These are phyloP conservation scores for Chaetodon trifascialis DNA, from an alignment of 2,113 vertebrate species.

Conservation along the genomic window DNA sequence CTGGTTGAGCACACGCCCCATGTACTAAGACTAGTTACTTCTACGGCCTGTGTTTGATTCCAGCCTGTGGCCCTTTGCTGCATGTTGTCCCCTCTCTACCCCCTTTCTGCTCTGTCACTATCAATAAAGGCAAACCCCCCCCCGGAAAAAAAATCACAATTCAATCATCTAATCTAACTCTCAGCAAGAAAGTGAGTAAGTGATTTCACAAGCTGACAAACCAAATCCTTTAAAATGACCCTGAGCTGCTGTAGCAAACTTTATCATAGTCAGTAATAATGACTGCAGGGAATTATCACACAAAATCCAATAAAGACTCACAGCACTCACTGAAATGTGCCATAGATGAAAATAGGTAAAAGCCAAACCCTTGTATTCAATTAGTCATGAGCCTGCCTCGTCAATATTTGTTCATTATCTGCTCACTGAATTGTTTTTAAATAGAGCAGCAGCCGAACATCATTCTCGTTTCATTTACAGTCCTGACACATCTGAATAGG, in stretches of 20 bases:
- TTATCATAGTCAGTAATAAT: conserved; percentile 18
- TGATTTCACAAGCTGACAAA: not conserved
- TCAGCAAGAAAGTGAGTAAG: conserved; percentile 2
- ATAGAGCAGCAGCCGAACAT: conserved; percentile 17
- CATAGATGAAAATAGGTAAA: conserved; percentile 28
- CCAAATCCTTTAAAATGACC: not conserved
- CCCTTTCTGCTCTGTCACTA: no score
- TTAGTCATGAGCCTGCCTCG: conserved; percentile 7
- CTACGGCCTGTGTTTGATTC: no score
- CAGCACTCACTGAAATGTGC: conserved; percentile 4
- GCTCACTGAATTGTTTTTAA: not conserved
- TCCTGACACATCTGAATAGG: conserved; percentile 3
- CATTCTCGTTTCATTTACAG: conserved; percentile 38
- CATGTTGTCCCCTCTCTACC: no score
- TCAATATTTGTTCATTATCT: conserved; percentile 38
- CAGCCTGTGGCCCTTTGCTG: no score
- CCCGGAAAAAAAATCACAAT: not conserved
- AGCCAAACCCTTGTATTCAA: conserved; percentile 5
- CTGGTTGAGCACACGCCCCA: no score
- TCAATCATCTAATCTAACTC: not conserved
- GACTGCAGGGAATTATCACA: not conserved
- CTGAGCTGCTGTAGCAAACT: not conserved
- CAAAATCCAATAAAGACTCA: conserved; percentile 13
- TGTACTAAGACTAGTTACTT: no score
- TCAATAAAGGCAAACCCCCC: no score